A percentile compares a stretch with the other conserved stretches of the same genome.
Evolutionary conservation across 2,888 invertebrate genomes (phyloP).

Genomic region (Sinotaia quadrata): DNA sequence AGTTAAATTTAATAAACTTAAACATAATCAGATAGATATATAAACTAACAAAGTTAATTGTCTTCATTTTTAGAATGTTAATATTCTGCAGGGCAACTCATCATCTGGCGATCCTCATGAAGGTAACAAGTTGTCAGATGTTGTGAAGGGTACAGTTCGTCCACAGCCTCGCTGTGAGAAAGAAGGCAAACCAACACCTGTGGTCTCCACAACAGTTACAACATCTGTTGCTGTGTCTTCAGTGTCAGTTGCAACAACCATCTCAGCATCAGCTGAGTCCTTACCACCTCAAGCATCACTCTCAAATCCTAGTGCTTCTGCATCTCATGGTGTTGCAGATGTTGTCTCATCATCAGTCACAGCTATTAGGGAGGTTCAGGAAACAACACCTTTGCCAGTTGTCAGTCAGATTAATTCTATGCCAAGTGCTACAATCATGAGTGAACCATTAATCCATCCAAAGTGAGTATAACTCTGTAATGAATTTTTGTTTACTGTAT

Average conservation of each 20-base stretch:
- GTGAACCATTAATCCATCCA: constrained; percentile 27
- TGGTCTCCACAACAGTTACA: constrained; percentile 21
- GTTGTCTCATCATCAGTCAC: constrained; percentile 16
- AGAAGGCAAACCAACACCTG: constrained; percentile 50
- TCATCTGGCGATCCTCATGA: constrained; percentile 65
- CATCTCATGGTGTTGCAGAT: constrained; percentile 33
- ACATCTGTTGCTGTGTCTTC: constrained; percentile 15
- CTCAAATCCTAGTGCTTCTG: constrained; percentile 19
- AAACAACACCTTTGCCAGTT: not conserved
- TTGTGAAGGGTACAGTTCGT: constrained; percentile 83
- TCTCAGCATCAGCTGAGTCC: constrained; percentile 16
- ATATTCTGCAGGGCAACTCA: constrained; percentile 56
- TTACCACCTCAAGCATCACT: constrained; percentile 7
- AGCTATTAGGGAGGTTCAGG: constrained; percentile 8
- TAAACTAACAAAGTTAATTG: too few relatives aligned
- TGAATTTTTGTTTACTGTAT: too few relatives aligned
- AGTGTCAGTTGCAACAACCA: constrained; percentile 12
- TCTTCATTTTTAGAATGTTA: not conserved
- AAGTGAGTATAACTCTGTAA: constrained; percentile 2
- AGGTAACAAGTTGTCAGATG: constrained; percentile 80
- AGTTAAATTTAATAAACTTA: too few relatives aligned
- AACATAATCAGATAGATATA: too few relatives aligned
- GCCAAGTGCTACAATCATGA: constrained; percentile 18
- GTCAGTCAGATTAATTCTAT: not conserved
- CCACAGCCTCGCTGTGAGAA: constrained; percentile 59